Evolutionary conservation across 2,888 invertebrate genomes (phyloP).

Genomic region (Hoplodrina blanda): DNA sequence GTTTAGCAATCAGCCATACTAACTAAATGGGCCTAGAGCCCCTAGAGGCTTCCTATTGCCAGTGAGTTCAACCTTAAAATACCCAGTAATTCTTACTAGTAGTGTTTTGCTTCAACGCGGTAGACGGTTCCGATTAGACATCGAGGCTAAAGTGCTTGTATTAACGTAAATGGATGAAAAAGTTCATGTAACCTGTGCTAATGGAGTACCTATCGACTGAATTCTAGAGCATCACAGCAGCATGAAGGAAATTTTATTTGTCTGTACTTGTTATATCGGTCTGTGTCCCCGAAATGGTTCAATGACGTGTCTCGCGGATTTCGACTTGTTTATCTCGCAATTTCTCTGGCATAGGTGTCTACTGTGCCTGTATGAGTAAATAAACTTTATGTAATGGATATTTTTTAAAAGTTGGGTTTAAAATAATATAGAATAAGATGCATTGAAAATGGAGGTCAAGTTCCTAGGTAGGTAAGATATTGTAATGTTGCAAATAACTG

Average conservation of each 20-base stretch:
- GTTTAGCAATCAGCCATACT: conserved; percentile 8
- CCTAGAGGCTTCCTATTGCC: background rate
- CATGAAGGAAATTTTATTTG: conserved; percentile 63
- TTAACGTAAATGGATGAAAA: conserved; percentile 7
- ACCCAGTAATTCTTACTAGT: background rate
- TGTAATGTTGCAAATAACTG: background rate
- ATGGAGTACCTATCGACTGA: conserved; percentile 42
- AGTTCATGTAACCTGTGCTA: conserved; percentile 25
- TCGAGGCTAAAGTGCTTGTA: conserved; percentile 11
- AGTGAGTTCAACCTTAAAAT: background rate
- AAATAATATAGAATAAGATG: conserved; percentile 2
- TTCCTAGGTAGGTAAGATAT: background rate
- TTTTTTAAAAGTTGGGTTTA: conserved; percentile 19
- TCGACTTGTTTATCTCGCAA: conserved; percentile 69
- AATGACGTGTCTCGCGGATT: conserved; percentile 71
- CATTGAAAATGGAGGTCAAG: background rate
- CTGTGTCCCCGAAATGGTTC: conserved; percentile 75
- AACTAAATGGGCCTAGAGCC: background rate
- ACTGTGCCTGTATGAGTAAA: conserved; percentile 43
- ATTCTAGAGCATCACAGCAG: conserved; percentile 57
- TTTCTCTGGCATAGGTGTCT: conserved; percentile 50
- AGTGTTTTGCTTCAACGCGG: background rate
- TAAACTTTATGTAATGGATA: conserved; percentile 28
- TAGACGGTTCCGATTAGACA: background rate
- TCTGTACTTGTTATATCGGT: conserved; percentile 66